Base-by-base conservation (phyloP, 2,888 invertebrate species). In the Drosophila pseudotakahashii region DNA sequence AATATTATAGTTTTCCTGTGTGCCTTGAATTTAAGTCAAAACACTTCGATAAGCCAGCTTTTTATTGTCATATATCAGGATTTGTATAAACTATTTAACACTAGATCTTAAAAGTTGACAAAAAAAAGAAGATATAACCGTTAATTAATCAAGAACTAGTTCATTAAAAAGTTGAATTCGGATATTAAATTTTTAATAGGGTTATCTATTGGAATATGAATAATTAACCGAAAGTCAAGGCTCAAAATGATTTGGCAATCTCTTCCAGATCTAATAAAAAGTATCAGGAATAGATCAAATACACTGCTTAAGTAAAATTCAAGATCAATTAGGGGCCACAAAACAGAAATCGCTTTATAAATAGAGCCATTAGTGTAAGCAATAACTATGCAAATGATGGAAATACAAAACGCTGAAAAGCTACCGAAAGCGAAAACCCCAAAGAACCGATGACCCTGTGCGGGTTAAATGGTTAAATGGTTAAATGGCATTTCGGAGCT, bases 331-430 rank as follows among this genome's bases (percentile, higher is more conserved):
- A 30, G 30, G 30, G 30, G 7, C 30, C 7, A 7, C 30, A 1
- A 13, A 11, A 1, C 6, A 11, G 6, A 26, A 26, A 26, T 45
- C 34, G 34, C 14, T 10, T n/a, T 13, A 41, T 59, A 63, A 63
- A 63, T 62, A 39, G 44, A 52, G 61, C 44, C 62, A 62, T 51
- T 51, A 61, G 30, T 41, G 50, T 36, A 23, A 37, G 10, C 36
- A 36, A 50, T 50, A 50, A 32, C n/a, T 37, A 61, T 61, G 61
- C 61, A 50, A 51, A 64, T 51, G 44, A 45, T 30, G 61, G 37
- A 61, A 61, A 45, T 32, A 54, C 61, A 59, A 59, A 42, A 59
- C 32, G 62, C 26, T 64, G 61, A 61, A 61, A 62, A 42, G 62
- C 62, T 42, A 62, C 62, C 51, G 64, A 51, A 45, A 50, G 16